Conservation (phyloP, 1,140 invertebrate genomes). For the Drosophila pseudoobscura region DNA sequence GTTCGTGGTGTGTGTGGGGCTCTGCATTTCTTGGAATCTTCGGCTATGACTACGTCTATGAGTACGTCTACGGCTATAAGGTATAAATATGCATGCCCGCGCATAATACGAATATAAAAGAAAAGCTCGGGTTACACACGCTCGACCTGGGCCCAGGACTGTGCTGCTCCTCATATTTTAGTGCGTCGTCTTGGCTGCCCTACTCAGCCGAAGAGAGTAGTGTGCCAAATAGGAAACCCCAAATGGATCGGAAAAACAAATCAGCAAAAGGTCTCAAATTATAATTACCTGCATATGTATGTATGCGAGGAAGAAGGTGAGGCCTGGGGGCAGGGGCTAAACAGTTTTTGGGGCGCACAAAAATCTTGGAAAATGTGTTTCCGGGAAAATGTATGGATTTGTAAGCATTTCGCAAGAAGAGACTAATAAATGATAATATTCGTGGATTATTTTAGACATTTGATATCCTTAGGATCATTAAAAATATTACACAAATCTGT, state of each 20-base stretch:
- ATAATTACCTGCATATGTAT: neutral
- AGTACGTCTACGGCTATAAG: neutral
- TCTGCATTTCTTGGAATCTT: constrained; percentile 75
- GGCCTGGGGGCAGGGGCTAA: neutral
- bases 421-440: too few relatives aligned
- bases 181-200: constrained; percentile 31
- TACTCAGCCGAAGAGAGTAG: constrained; percentile 21
- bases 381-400: neutral
- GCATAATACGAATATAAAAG: constrained; percentile 75
- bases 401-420: too few relatives aligned
- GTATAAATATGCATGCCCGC: constrained; percentile 78
- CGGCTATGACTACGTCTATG: constrained; percentile 32
- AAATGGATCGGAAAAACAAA: constrained; percentile 20
- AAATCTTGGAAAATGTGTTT: neutral
- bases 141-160: constrained; percentile 59
- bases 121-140: constrained; percentile 75
- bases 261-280: constrained; percentile 17
- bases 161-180: constrained; percentile 54
- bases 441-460: too few relatives aligned
- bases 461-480: neutral
- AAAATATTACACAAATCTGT: too few relatives aligned
- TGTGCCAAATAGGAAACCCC: constrained; percentile 11
- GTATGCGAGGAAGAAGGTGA: neutral
- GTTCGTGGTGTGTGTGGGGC: constrained; percentile 17
- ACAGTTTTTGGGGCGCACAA: neutral